A percentile compares a stretch with the other conserved stretches of the same genome.
Evolutionary conservation across 1,140 invertebrate genomes (phyloP).

Genomic region (Papilio aristodemus): DNA sequence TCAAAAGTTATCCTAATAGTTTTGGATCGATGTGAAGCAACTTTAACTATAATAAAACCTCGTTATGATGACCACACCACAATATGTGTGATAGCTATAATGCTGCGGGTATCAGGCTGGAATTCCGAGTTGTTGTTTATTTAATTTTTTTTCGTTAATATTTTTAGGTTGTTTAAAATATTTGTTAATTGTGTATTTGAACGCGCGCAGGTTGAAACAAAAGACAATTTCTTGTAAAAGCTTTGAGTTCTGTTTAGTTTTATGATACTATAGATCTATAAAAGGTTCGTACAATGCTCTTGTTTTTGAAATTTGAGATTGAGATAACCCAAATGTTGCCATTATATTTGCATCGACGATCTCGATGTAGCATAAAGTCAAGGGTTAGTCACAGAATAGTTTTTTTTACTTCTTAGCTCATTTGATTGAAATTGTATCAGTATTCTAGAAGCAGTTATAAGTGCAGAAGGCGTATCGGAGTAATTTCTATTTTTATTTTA

Average conservation of each 20-base stretch:
- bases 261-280: slow-evolving; percentile 18
- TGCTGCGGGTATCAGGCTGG: no score
- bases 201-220: background rate
- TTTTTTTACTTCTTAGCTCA: background rate
- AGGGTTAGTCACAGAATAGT: background rate
- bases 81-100: no score
- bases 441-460: background rate
- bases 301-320: no score
- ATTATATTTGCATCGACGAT: background rate
- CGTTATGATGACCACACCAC: no score
- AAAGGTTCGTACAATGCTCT: no score
- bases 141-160: no score
- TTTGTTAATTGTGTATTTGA: no score
- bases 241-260: slow-evolving; percentile 16
- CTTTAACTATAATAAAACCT: background rate
- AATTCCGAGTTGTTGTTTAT: no score
- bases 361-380: background rate
- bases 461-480: background rate
- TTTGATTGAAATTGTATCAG: slow-evolving; percentile 1
- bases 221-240: slow-evolving; percentile 22
- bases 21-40: no score
- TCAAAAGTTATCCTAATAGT: no score
- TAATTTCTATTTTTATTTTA: slow-evolving; percentile 2
- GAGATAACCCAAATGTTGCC: background rate
- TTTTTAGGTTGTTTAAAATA: no score